phyloP scores from a whole-genome alignment of 2,113 vertebrate genomes.

The Ctenodactylus gundi region DNA sequence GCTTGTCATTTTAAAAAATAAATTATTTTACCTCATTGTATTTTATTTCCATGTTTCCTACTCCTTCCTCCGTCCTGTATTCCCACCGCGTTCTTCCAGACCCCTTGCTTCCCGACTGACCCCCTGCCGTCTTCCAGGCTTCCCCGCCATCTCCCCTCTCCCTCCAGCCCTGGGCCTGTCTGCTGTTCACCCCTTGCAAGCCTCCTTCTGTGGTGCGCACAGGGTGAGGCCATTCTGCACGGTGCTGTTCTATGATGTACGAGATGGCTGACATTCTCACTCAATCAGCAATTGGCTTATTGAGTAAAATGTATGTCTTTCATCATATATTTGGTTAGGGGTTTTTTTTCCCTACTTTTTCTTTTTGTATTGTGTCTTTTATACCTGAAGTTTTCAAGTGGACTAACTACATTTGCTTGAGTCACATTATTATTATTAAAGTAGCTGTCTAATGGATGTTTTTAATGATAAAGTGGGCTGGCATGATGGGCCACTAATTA shows the following conservation, averaged over 20 bases:
- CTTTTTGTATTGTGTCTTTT: neutral
- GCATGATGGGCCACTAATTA: slow-evolving; percentile 52
- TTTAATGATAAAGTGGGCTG: slow-evolving; percentile 43
- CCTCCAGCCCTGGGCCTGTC: neutral
- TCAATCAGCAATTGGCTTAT: neutral
- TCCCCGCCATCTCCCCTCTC: neutral
- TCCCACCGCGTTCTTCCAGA: neutral
- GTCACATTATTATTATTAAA: slow-evolving; percentile 52
- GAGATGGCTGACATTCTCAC: neutral
- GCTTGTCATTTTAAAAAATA: no score
- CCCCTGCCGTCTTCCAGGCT: rapidly evolving
- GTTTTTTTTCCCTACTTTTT: slow-evolving; percentile 21
- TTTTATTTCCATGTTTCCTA: neutral
- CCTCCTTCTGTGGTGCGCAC: neutral
- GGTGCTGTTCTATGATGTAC: neutral
- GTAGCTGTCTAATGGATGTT: slow-evolving; percentile 58
- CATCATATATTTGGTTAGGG: neutral
- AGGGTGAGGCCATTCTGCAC: neutral
- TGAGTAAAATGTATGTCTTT: neutral
- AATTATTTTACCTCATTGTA: neutral
- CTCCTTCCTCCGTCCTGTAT: neutral
- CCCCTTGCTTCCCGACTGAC: rapidly evolving
- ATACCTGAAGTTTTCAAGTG: slow-evolving; percentile 10
- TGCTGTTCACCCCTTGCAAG: neutral
- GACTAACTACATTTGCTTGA: neutral